Conservation (phyloP, 2,888 invertebrate genomes). For the Rotaria sp. region DNA sequence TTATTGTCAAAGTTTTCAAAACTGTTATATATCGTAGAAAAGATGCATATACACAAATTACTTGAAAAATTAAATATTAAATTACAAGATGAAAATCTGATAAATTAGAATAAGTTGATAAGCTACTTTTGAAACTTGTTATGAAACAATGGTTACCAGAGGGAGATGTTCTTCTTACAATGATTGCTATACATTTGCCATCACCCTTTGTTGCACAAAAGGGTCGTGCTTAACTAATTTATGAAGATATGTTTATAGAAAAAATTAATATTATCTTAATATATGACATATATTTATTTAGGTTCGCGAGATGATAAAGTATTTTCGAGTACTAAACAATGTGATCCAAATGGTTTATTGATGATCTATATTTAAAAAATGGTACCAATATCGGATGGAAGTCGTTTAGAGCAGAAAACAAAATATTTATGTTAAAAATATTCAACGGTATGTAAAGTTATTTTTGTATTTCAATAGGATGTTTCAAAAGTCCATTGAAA, state of each 20-base stretch:
- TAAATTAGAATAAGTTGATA: slow-evolving; percentile 69
- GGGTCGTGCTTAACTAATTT: slow-evolving; percentile 66
- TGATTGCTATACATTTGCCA: slow-evolving; percentile 99
- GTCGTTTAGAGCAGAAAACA: slow-evolving; percentile 99
- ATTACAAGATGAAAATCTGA: slow-evolving; percentile 87
- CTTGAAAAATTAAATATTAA: slow-evolving; percentile 82
- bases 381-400: slow-evolving; percentile 99
- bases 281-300: neutral
- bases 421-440: slow-evolving; percentile 95
- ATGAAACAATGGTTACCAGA: slow-evolving; percentile 99
- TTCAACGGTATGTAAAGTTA: slow-evolving; percentile 64
- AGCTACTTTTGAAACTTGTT: slow-evolving; percentile 85
- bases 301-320: slow-evolving; percentile 88
- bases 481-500: too few species aligned
- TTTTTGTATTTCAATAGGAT: too few species aligned
- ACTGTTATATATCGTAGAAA: slow-evolving; percentile 88
- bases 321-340: slow-evolving; percentile 74
- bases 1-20: slow-evolving; percentile 92
- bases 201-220: slow-evolving; percentile 97
- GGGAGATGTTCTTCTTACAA: slow-evolving; percentile 97
- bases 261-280: too few species aligned
- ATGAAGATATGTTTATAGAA: slow-evolving; percentile 30
- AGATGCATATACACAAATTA: slow-evolving; percentile 71
- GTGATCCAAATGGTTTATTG: slow-evolving; percentile 89
- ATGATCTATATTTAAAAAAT: slow-evolving; percentile 99